These are phyloP conservation scores for Xestoiulus laeticollis DNA, from an alignment of 2,888 invertebrate species.

Conservation along the genomic window DNA sequence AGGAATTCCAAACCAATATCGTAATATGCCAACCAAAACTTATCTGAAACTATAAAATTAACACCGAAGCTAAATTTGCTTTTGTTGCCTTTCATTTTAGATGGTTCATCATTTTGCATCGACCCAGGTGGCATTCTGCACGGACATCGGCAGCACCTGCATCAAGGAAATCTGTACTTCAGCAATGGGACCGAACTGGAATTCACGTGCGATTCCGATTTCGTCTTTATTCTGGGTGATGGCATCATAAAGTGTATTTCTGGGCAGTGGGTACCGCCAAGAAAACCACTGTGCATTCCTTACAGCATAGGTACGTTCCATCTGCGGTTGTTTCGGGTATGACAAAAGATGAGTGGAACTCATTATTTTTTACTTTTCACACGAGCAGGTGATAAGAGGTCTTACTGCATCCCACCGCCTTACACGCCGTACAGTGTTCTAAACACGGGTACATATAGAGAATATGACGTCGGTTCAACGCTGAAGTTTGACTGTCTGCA, in stretches of 20 bases:
- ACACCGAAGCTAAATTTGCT: not conserved
- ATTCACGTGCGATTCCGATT: not conserved
- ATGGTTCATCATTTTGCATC: not conserved
- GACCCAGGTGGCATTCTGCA: slow-evolving; percentile 18
- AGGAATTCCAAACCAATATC: not conserved
- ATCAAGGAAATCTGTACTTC: not conserved
- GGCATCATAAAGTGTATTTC: slow-evolving; percentile 3
- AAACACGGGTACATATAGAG: not conserved
- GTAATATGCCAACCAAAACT: not conserved
- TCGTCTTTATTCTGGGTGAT: not conserved
- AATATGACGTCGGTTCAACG: not conserved
- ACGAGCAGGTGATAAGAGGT: not conserved
- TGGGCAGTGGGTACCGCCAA: not conserved
- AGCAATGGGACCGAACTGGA: slow-evolving; percentile 2
- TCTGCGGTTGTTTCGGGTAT: not conserved
- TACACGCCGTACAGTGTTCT: not conserved
- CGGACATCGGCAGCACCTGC: not conserved
- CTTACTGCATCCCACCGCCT: not conserved
- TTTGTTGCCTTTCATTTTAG: not conserved
- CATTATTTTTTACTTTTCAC: not conserved
- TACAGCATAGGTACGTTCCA: not conserved
- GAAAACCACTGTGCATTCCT: not conserved
- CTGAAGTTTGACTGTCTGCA: not conserved
- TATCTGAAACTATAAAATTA: not conserved
- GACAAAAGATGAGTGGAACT: not conserved